Conservation (phyloP, 2,113 vertebrate species). For the Aptenodytes patagonicus region DNA sequence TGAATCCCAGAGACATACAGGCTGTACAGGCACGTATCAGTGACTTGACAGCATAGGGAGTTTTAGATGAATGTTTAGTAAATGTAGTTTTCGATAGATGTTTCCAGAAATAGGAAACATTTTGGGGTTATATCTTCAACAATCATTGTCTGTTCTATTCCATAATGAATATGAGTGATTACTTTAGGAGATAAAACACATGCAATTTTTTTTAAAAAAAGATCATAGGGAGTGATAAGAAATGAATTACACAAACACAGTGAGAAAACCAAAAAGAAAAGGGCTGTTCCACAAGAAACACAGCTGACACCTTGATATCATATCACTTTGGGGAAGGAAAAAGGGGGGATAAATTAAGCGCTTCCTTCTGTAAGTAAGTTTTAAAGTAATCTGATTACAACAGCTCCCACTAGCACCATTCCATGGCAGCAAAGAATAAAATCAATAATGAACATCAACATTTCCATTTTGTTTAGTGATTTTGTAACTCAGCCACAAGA, state of each 20-base stretch:
- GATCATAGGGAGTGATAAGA: background rate
- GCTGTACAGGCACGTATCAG: background rate
- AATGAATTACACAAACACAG: background rate
- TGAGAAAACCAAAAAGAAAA: background rate
- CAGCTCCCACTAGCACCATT: conserved; percentile 31
- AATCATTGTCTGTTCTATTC: background rate
- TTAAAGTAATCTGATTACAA: conserved; percentile 24
- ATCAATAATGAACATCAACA: conserved; percentile 17
- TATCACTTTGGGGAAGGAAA: background rate
- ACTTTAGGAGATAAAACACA: background rate
- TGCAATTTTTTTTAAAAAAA: background rate
- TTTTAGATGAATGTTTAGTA: background rate
- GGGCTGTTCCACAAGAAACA: background rate
- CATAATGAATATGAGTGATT: background rate
- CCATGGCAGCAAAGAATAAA: background rate
- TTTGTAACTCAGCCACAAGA: background rate
- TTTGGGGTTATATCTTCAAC: background rate
- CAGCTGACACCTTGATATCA: background rate
- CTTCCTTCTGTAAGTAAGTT: background rate
- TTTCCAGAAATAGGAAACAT: background rate
- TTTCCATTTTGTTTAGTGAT: conserved; percentile 2
- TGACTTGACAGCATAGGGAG: background rate
- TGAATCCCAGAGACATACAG: background rate
- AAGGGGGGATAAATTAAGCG: background rate
- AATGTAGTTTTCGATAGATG: background rate